Base-by-base conservation (phyloP, 2,797 vertebrate species). In the Lindbergichthys nudifrons region DNA sequence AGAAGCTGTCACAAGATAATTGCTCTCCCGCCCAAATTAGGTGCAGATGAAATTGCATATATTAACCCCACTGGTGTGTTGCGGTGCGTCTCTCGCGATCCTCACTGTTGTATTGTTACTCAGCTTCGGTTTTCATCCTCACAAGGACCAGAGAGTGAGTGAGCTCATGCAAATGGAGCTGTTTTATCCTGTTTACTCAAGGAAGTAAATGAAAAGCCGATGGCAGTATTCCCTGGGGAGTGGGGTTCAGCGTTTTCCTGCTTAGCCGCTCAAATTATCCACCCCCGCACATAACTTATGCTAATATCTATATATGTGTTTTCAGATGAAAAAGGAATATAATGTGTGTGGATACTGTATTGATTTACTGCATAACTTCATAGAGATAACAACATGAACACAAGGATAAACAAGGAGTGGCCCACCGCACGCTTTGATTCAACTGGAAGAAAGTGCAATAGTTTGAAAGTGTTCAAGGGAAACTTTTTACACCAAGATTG, bases 121-220 rank as follows among this genome's bases (percentile, higher is more conserved):
- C 43, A 3, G 74, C 64, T 53, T 1, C 23, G 7, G 73, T 75
- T 82, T 84, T 89, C 81, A 77, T 88, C 74, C 82, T 78, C 59
- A 10, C 66, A 6, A 18, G 21, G 70, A 84, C 73, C 77, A 26
- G 62, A 9, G 45, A 43, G 74, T 5, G 73, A 43, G 80, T 30
- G 72, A 77, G 78, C 85, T 82, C 79, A 90, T 93, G 93, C 93
- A 90, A 90, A 92, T 90, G 1, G 8, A 70, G 74, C 70, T 60
- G 87, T 92, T 93, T 93, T 85, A 93, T 93, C 88, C 84, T 91
- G 89, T 93, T 93, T 92, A 91, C 89, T 85, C 57, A 42, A 69
- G 79, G 63, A 87, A 85, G 82, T 79, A 75, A 83, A 88, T 86
- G 87, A 89, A 82, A 88, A 80, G 80, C 70, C 87, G 88, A 73